These are phyloP conservation scores for Actinia equina DNA, from an alignment of 64 coral and sea anemone genomes.

Conservation along the genomic window DNA sequence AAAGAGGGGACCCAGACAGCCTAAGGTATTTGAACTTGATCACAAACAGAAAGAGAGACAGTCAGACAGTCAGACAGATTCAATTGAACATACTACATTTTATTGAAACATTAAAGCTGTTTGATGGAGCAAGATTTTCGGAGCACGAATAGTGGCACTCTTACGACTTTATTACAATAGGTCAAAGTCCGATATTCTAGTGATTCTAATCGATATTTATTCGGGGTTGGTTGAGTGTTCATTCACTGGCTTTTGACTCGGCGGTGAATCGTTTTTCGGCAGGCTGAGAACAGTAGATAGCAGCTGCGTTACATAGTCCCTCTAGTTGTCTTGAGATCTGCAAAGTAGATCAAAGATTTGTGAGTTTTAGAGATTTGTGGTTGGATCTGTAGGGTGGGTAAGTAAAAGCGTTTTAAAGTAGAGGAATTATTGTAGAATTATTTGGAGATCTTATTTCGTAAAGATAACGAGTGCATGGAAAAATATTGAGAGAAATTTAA, in stretches of 20 bases:
- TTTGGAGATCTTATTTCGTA: no score
- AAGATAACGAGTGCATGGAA: not conserved
- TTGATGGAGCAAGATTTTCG: not conserved
- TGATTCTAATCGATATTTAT: constrained; percentile 6
- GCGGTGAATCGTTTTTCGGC: not conserved
- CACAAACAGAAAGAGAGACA: not conserved
- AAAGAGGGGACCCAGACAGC: no score
- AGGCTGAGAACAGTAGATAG: not conserved
- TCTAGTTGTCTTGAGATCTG: not conserved
- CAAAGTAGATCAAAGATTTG: not conserved
- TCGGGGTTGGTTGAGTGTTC: not conserved
- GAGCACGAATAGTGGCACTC: not conserved
- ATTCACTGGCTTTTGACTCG: not conserved
- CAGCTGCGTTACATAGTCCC: not conserved
- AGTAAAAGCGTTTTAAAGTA: not conserved
- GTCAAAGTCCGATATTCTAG: constrained; percentile 10
- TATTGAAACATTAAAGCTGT: not conserved
- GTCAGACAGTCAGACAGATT: not conserved
- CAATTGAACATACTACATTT: not conserved
- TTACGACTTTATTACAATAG: not conserved
- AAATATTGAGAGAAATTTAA: no score
- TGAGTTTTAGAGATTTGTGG: not conserved
- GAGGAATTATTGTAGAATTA: not conserved
- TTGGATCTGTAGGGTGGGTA: no score
- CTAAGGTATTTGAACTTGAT: no score